Evolutionary conservation across 2,113 vertebrate genomes (phyloP).

Genomic region (Suricata suricatta): DNA sequence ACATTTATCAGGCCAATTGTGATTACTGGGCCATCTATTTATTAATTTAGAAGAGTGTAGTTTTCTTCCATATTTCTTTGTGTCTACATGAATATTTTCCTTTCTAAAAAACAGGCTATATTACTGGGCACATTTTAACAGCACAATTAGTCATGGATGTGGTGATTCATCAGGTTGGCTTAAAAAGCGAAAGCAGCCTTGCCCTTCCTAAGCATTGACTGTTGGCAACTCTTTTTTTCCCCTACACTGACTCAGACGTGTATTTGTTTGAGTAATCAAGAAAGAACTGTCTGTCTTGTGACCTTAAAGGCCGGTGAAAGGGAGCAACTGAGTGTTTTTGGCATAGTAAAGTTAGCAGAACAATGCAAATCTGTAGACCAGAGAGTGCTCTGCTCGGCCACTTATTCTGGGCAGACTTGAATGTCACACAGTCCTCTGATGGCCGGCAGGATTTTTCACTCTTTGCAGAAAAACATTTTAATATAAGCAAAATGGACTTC

Average conservation of each 20-base stretch:
- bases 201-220: slow-evolving; percentile 81
- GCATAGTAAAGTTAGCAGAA: slow-evolving; percentile 82
- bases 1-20: not conserved
- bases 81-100: slow-evolving; percentile 53
- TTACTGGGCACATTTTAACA: slow-evolving; percentile 75
- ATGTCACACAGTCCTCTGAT: slow-evolving; percentile 64
- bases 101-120: slow-evolving; percentile 70
- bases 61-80: slow-evolving; percentile 62
- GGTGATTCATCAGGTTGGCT: slow-evolving; percentile 87
- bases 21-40: not conserved
- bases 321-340: slow-evolving; percentile 86
- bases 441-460: slow-evolving; percentile 56
- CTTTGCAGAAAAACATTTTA: slow-evolving; percentile 65
- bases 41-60: not conserved
- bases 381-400: slow-evolving; percentile 75
- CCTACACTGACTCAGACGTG: slow-evolving; percentile 83
- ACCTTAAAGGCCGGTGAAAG: slow-evolving; percentile 88
- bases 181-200: slow-evolving; percentile 84
- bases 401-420: slow-evolving; percentile 64
- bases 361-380: slow-evolving; percentile 84
- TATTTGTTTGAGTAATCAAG: slow-evolving; percentile 89
- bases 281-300: slow-evolving; percentile 89
- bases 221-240: slow-evolving; percentile 82
- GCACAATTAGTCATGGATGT: slow-evolving; percentile 83
- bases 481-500: slow-evolving; percentile 67